Evolutionary conservation across 2,797 vertebrate genomes (phyloP), one percentile per base, ranked within the genome.

Genomic region (Acestrorhynchus altus): DNA sequence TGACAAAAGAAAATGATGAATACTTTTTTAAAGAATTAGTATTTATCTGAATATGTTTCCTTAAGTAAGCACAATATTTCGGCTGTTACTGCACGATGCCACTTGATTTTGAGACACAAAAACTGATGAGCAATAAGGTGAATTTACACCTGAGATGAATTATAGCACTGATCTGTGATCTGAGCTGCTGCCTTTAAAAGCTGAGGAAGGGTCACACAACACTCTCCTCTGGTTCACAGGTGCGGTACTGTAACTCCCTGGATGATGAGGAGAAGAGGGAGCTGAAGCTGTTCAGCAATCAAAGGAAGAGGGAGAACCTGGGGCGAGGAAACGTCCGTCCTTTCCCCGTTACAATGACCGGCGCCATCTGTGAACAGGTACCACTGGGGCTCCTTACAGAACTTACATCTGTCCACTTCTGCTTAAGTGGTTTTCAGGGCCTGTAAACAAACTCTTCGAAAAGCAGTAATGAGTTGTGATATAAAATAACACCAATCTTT

Each of bases 181-280:
- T 2, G 31, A 2, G 6, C 31, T 35, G 31, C 31, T 2, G 31
- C 31, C 2, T 35, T 35, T 35, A 6, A 35, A 35, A 35, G 31
- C 31, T 35, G 31, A 35, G 31, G 31, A 35, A 35, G 31, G 31
- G 31, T 35, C 31, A 35, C 6, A 35, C 65, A 2, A 69, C 1
- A 12, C 18, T 26, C 26, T 11, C 22, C 61, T 18, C 20, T 52
- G 22, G 8, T 13, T 67, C 16, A 4, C 79, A 99, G 98, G 96
- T 99, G 1, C 96, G 97, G 54, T 99, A 99, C 65, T 99, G 98
- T 84, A 98, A 97, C 87, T 92, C 95, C 0, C 86, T 99, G 92
- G 98, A 99, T 13, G 97, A 99, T 3, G 98, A 99, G 70, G 98
- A 99, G 87, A 99, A 98, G 88, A 91, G 96, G 74, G 98, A 99